phyloP scores from a whole-genome alignment of 2,113 vertebrate genomes.

The Anser cygnoides region DNA sequence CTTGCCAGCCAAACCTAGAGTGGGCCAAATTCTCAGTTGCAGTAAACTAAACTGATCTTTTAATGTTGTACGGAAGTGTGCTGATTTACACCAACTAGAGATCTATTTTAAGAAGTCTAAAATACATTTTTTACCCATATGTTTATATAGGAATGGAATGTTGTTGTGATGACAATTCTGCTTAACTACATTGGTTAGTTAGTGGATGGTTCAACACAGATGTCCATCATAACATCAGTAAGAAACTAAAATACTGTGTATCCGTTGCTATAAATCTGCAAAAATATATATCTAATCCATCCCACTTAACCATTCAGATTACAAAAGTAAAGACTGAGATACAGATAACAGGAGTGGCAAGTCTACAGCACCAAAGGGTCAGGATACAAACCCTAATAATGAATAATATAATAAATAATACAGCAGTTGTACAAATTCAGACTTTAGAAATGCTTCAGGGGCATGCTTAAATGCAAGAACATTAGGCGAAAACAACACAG shows the following conservation, averaged over 20 bases:
- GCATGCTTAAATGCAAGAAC: accelerated
- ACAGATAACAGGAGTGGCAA: background rate
- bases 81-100: background rate
- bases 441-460: background rate
- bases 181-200: background rate
- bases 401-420: background rate
- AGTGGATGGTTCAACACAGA: background rate
- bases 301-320: background rate
- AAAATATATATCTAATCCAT: background rate
- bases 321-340: background rate
- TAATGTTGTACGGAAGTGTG: background rate
- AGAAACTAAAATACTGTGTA: background rate
- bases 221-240: background rate
- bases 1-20: background rate
- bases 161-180: background rate
- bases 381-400: background rate
- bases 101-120: background rate
- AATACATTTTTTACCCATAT: background rate
- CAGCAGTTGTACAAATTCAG: background rate
- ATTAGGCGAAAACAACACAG: background rate
- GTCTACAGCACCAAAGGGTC: background rate
- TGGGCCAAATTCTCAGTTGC: background rate
- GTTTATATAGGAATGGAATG: background rate
- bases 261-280: background rate
- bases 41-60: background rate